These are phyloP conservation scores for Ditylenchus weischeri DNA, from an alignment of 2,888 invertebrate genomes.

Conservation along the genomic window DNA sequence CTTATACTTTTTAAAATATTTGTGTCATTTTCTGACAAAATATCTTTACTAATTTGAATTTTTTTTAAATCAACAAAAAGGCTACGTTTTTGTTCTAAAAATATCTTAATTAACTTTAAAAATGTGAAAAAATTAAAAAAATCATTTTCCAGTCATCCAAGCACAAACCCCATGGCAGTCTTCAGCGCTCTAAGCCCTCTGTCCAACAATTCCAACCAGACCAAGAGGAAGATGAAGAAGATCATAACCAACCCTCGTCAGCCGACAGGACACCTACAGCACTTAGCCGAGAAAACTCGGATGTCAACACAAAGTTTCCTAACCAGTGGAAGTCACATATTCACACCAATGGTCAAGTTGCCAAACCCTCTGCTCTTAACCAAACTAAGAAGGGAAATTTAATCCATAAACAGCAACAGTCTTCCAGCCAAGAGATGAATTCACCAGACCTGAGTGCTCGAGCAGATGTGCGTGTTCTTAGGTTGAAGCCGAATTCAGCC, in stretches of 20 bases:
- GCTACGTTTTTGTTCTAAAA: too few relatives aligned
- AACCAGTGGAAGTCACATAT: constrained; percentile 34
- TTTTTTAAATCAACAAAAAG: too few relatives aligned
- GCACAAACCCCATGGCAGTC: not conserved
- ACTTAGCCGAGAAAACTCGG: constrained; percentile 40
- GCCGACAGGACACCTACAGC: constrained; percentile 21
- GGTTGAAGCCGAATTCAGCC: constrained; percentile 8
- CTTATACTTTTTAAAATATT: too few relatives aligned
- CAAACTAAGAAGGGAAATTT: not conserved
- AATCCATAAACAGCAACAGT: too few relatives aligned
- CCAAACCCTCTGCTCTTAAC: not conserved
- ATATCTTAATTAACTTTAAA: too few relatives aligned
- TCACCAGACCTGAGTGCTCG: not conserved
- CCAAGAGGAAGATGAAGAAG: constrained; percentile 9
- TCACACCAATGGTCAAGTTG: not conserved
- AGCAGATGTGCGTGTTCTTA: constrained; percentile 7
- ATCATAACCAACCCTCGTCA: not conserved
- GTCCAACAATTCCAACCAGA: too few relatives aligned
- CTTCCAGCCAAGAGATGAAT: not conserved
- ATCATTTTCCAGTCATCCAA: not conserved
- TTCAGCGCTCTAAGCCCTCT: too few relatives aligned
- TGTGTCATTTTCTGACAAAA: too few relatives aligned
- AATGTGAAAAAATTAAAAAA: too few relatives aligned
- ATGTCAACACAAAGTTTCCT: constrained; percentile 36
- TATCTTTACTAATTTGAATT: too few relatives aligned